phyloP scores from a whole-genome alignment of 2,888 invertebrate genomes.

The Slavum lentiscoides region DNA sequence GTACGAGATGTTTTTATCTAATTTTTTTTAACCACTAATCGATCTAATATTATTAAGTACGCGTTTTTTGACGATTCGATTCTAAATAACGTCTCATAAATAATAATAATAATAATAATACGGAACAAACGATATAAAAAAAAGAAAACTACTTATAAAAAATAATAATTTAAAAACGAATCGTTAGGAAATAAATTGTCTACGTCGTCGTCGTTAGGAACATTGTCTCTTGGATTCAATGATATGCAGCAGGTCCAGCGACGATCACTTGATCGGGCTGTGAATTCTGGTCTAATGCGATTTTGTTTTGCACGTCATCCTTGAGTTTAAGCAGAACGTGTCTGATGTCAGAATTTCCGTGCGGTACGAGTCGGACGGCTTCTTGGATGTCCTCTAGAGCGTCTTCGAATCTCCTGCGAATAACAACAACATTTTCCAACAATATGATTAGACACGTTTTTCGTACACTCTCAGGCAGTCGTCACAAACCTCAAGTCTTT shows the following conservation, averaged over 20 bases:
- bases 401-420: slow-evolving; percentile 67
- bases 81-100: not conserved
- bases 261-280: not conserved
- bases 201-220: slow-evolving; percentile 29
- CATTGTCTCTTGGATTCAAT: slow-evolving; percentile 30
- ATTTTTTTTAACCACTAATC: slow-evolving; percentile 2
- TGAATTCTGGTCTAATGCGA: not conserved
- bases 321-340: slow-evolving; percentile 74
- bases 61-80: not conserved
- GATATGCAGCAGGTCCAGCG: slow-evolving; percentile 33
- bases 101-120: not conserved
- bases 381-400: slow-evolving; percentile 82
- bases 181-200: slow-evolving; percentile 26
- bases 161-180: not conserved
- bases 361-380: slow-evolving; percentile 74
- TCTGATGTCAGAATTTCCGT: slow-evolving; percentile 72
- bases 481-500: slow-evolving; percentile 68
- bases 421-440: no score
- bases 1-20: not conserved
- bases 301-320: slow-evolving; percentile 67
- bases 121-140: no score
- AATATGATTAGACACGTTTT: no score
- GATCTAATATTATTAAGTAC: slow-evolving; percentile 31
- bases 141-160: not conserved
- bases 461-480: no score